Evolutionary conservation across 2,888 invertebrate species (phyloP).

Genomic region (Heteropelma amictum): DNA sequence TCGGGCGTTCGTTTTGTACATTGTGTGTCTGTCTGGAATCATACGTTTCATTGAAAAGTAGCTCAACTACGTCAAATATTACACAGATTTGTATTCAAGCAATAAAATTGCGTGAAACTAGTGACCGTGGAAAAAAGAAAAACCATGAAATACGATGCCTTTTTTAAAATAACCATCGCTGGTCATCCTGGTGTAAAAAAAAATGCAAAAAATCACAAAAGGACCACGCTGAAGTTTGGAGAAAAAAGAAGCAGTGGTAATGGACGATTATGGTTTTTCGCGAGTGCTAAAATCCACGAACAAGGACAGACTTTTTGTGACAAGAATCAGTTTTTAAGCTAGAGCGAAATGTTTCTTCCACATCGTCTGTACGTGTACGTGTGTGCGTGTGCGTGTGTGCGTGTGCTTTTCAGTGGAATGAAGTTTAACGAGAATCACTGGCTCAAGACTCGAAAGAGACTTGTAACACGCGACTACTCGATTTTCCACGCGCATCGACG

Average conservation of each 20-base stretch:
- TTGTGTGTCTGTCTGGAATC: too few relatives aligned
- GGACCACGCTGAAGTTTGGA: neutral
- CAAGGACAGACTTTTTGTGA: slow-evolving; percentile 32
- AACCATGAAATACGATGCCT: too few relatives aligned
- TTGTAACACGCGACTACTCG: slow-evolving; percentile 12
- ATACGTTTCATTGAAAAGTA: too few relatives aligned
- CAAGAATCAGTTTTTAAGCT: slow-evolving; percentile 25
- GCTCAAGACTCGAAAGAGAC: slow-evolving; percentile 25
- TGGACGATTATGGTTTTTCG: neutral
- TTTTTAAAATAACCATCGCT: too few relatives aligned
- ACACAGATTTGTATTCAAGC: too few relatives aligned
- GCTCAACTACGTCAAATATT: too few relatives aligned
- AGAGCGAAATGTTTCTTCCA: slow-evolving; percentile 17
- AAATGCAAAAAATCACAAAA: neutral
- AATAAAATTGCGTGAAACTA: too few relatives aligned
- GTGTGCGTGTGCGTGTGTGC: neutral
- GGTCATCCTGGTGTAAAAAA: too few relatives aligned
- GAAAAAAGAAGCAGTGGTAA: neutral
- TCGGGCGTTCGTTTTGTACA: too few relatives aligned
- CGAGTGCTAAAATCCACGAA: slow-evolving; percentile 1
- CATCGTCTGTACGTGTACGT: neutral
- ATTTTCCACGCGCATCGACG: slow-evolving; percentile 1
- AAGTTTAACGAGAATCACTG: slow-evolving; percentile 14
- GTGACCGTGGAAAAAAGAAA: too few relatives aligned
- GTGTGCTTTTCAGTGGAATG: neutral